A percentile compares a stretch with the other conserved stretches of the same genome.
Evolutionary conservation across 1,140 invertebrate species (phyloP).

Genomic region (Caenorhabditis latens): DNA sequence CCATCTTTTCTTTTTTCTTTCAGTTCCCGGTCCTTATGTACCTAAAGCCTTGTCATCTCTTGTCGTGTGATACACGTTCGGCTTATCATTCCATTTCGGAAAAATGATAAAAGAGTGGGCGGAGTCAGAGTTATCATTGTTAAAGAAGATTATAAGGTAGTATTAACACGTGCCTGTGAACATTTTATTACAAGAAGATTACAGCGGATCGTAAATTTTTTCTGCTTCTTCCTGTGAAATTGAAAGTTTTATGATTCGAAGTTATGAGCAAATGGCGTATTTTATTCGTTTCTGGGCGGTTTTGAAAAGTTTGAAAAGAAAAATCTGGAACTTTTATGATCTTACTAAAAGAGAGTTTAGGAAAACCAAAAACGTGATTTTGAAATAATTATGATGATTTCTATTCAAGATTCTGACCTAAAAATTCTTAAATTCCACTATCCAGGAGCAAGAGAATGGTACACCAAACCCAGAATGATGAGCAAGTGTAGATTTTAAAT

Average conservation of each 20-base stretch:
- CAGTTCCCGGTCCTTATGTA: constrained; percentile 42
- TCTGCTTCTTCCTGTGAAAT: constrained; percentile 13
- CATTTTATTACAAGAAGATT: constrained; percentile 31
- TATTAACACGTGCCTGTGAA: neutral
- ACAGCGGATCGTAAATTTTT: constrained; percentile 31
- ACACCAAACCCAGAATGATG: too few relatives aligned
- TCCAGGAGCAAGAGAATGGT: too few relatives aligned
- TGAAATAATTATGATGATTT: too few relatives aligned
- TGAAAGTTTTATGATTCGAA: neutral
- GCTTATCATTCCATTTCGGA: constrained; percentile 15
- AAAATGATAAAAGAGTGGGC: neutral
- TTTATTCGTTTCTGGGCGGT: neutral
- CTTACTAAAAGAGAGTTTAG: neutral
- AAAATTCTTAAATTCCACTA: too few relatives aligned
- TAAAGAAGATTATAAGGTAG: constrained; percentile 51
- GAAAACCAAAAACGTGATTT: neutral
- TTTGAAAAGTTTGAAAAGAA: neutral
- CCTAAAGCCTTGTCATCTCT: constrained; percentile 25
- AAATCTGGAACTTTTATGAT: neutral
- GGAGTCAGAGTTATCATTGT: neutral
- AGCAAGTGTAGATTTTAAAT: too few relatives aligned
- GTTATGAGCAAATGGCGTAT: constrained; percentile 1
- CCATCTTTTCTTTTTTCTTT: neutral
- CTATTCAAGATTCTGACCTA: too few relatives aligned
- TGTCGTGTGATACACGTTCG: constrained; percentile 9